Evolutionary conservation across 2,888 invertebrate genomes (phyloP).

Genomic region (Spilarctia lutea): DNA sequence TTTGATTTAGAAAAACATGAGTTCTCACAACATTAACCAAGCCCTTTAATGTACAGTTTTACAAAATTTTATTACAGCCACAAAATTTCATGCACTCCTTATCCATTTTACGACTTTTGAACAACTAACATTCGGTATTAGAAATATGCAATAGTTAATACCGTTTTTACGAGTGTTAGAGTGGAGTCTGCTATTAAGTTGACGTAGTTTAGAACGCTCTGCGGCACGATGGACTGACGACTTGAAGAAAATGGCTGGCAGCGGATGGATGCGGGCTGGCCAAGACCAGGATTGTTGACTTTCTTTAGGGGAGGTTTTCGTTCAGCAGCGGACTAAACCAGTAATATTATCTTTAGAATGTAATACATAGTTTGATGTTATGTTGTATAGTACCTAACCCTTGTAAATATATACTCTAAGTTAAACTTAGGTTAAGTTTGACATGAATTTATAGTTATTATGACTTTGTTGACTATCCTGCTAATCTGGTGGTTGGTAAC

Average conservation of each 20-base stretch:
- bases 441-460: no score
- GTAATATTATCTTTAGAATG: slow-evolving; percentile 11
- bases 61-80: slow-evolving; percentile 39
- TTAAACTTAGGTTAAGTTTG: no score
- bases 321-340: no score
- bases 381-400: slow-evolving; percentile 1
- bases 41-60: slow-evolving; percentile 42
- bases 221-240: no score
- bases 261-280: no score
- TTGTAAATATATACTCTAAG: not conserved
- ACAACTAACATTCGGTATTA: slow-evolving; percentile 30
- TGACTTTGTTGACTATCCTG: no score
- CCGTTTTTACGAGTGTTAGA: not conserved
- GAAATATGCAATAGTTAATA: slow-evolving; percentile 37
- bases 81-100: slow-evolving; percentile 24
- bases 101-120: slow-evolving; percentile 39
- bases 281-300: no score
- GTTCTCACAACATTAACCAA: slow-evolving; percentile 12
- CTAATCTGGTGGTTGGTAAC: no score
- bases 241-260: no score
- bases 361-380: slow-evolving; percentile 8
- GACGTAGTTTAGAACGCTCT: no score
- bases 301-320: no score
- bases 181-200: no score
- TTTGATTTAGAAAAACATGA: not conserved